Evolutionary conservation across 2,113 vertebrate species (phyloP), one percentile per base, ranked within the genome.

Genomic region (Herpetotheres cachinnans): DNA sequence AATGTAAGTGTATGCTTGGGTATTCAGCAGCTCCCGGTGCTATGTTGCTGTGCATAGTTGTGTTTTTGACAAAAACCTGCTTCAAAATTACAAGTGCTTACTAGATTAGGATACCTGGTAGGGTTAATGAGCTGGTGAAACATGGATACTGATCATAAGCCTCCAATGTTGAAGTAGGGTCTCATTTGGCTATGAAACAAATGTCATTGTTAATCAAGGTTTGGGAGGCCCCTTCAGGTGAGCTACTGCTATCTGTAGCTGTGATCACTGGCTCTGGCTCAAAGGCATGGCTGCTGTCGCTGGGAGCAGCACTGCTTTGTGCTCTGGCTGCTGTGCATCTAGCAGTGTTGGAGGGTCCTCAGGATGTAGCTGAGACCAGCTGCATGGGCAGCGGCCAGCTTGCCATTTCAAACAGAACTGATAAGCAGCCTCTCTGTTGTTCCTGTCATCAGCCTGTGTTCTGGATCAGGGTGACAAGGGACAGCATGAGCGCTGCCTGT

Each of bases 401-500:
- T 71, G 32, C 11, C 14, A 3, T 72, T 56, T 69, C 17, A 2
- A 62, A 3, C 34, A 63, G 67, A 83, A 36, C 25, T 36, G 27
- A 61, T 73, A 27, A 3, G 5, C 34, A 42, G 26, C 36, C 42
- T 54, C 38, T 59, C 10, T 42, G 22, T 52, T 29, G 21, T 59
- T 95, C 46, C 17, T 54, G 2, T 55, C 18, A 10, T 27, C 59
- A 73, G 3, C 42, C 62, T 70, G 15, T 84, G 36, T 50, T 56
- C 18, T 30, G 50, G 36, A 14, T 34, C 3, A 1, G 21, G 3
- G 30, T 66, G 50, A 67, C 58, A 36, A 24, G 30, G 30, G 54
- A 22, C 49, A 55, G 38, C 0, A 0, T 58, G 29, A 65, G 26
- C 1, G 3, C 29, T 77, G 30, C n/a, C 29, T 0, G 0, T 63